phyloP scores from a whole-genome alignment of 2,888 invertebrate species.

The Drepana falcataria region DNA sequence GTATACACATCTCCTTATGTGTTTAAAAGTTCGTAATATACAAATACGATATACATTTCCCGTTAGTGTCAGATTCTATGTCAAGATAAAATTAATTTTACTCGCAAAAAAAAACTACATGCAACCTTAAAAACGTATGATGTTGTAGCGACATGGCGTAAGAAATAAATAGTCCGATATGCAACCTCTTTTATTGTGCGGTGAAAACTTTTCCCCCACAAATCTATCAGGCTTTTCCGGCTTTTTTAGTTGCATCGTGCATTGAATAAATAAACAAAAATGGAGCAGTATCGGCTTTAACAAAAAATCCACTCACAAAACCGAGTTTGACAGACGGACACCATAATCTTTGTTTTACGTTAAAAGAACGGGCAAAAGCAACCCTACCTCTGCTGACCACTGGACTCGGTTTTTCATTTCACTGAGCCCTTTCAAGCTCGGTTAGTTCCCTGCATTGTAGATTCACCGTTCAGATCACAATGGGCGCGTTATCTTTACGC shows the following conservation, averaged over 20 bases:
- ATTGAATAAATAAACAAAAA: background rate
- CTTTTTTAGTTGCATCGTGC: too few species aligned
- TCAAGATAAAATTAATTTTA: too few species aligned
- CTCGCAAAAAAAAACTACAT: too few species aligned
- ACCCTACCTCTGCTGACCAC: background rate
- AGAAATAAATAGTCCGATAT: background rate
- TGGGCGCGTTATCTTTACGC: constrained; percentile 25
- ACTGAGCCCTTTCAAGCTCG: constrained; percentile 20
- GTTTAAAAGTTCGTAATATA: too few species aligned
- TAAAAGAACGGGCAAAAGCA: background rate
- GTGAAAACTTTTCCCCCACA: background rate
- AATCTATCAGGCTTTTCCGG: background rate
- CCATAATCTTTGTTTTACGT: background rate
- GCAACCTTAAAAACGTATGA: background rate
- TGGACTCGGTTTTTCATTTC: constrained; percentile 13
- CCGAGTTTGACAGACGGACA: background rate
- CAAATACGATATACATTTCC: too few species aligned
- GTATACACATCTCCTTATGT: too few species aligned
- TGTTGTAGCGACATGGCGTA: background rate
- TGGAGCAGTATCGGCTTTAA: background rate
- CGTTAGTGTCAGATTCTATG: too few species aligned
- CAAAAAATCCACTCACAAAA: background rate
- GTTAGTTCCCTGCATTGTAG: constrained; percentile 10
- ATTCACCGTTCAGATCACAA: constrained; percentile 17
- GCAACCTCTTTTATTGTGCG: background rate